Base-by-base conservation (phyloP, 2,113 vertebrate species). In the Marmota monax region DNA sequence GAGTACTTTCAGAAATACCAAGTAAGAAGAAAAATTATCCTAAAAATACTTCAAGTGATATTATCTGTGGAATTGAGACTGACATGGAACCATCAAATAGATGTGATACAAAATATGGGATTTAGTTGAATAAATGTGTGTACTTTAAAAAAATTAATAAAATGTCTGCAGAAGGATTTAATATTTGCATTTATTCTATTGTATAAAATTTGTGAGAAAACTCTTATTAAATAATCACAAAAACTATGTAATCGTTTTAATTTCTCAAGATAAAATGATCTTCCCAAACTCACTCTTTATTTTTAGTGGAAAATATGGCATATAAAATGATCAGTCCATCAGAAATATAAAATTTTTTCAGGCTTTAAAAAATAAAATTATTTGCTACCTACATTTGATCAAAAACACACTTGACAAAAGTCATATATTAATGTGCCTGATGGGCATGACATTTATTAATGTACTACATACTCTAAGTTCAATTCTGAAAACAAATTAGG, bases 71-170 rank as follows among this genome's bases (percentile, higher is more conserved):
- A 67, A 53, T 65, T 45, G n/a, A 69, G 25, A 67, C 29, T 74
- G 25, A 82, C 9, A 69, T n/a, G 48, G 37, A 58, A 32, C 34
- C 18, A 69, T 85, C 48, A 74, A 48, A 34, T n/a, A 78, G 20
- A 79, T 39, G 7, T 77, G 39, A 79, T 72, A 53, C 69, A 76
- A 95, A 95, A 45, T 7, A 82, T 27, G 20, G 13, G 42, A 67
- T 77, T 86, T 82, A 82, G 18, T 61, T 67, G 29, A 90, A 87
- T 67, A 93, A 72, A 61, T 80, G 16, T 63, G 53, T 84, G 2
- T 63, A n/a, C 17, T 90, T 77, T 76, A 77, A 85, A 85, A 42
- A 96, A 90, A 84, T 48, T 25, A 56, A 74, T 12, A 88, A 89
- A 86, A 70, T 82, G 42, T 73, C 23, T 70, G 4, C 18, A 74